Evolutionary conservation across 2,113 vertebrate species (phyloP).

Genomic region (Gymnogyps californianus): DNA sequence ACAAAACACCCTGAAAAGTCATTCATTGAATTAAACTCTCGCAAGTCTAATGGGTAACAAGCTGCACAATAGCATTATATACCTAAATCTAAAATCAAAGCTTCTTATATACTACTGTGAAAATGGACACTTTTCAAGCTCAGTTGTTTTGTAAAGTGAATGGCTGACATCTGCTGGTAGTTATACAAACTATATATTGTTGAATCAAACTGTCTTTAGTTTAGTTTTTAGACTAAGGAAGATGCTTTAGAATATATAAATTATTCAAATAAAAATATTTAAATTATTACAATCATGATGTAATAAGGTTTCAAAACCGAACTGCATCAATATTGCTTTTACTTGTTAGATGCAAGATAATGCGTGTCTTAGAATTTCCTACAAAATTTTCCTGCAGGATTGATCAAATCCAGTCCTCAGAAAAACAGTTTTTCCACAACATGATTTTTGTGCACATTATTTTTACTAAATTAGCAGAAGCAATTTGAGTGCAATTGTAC

Average conservation of each 20-base stretch:
- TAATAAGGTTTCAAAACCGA: not conserved
- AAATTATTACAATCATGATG: not conserved
- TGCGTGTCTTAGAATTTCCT: not conserved
- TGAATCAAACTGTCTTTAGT: not conserved
- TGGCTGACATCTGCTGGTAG: slow-evolving; percentile 72
- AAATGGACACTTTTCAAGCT: not conserved
- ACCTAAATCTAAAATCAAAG: not conserved
- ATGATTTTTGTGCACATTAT: not conserved
- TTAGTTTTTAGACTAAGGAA: not conserved
- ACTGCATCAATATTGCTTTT: not conserved
- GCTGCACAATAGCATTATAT: not conserved
- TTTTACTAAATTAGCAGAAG: not conserved
- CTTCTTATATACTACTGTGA: not conserved
- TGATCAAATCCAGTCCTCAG: not conserved
- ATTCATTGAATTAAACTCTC: not conserved
- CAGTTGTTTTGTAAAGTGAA: not conserved
- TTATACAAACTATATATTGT: not conserved
- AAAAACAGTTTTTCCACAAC: not conserved
- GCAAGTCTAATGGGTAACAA: not conserved
- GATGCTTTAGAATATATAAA: not conserved
- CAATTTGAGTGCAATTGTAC: not conserved
- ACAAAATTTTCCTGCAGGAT: not conserved
- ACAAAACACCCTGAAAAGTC: not conserved
- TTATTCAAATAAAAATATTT: not conserved
- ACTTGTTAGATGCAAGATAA: not conserved